phyloP scores from a whole-genome alignment of 2,888 invertebrate genomes.

The Scrobipalpa atriplicella region DNA sequence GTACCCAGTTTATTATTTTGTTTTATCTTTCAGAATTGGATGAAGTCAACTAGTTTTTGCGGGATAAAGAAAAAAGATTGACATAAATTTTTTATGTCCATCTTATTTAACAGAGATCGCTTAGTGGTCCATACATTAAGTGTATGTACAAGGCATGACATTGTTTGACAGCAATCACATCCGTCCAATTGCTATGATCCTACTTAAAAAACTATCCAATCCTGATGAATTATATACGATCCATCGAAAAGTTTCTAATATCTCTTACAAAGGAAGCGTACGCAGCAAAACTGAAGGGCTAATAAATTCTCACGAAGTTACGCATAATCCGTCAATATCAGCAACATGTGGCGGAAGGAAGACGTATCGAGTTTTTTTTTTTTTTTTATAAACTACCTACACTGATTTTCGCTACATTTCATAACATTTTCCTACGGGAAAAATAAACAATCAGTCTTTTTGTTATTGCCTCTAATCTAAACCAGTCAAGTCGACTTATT shows the following conservation, averaged over 20 bases:
- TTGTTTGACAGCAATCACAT: too few species aligned
- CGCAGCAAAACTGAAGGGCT: background rate
- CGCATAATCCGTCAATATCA: constrained; percentile 63
- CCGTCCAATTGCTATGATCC: too few species aligned
- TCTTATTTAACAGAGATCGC: too few species aligned
- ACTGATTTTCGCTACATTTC: background rate
- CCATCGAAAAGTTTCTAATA: background rate
- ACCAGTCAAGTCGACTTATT: too few species aligned
- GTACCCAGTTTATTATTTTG: constrained; percentile 57
- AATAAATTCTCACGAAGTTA: constrained; percentile 14
- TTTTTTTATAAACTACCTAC: constrained; percentile 35
- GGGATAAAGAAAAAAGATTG: too few species aligned
- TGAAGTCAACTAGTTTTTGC: constrained; percentile 38
- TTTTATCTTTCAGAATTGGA: constrained; percentile 54
- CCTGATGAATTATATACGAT: background rate
- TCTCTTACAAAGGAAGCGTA: background rate
- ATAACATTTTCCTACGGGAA: background rate
- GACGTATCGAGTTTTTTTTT: constrained; percentile 47
- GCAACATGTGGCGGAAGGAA: constrained; percentile 51
- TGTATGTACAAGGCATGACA: too few species aligned
- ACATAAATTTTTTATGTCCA: too few species aligned
- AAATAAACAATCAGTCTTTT: background rate
- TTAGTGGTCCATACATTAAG: too few species aligned
- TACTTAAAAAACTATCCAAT: too few species aligned
- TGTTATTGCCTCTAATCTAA: too few species aligned